Conservation (phyloP, 2,888 invertebrate genomes). For the Sericinus montela region DNA sequence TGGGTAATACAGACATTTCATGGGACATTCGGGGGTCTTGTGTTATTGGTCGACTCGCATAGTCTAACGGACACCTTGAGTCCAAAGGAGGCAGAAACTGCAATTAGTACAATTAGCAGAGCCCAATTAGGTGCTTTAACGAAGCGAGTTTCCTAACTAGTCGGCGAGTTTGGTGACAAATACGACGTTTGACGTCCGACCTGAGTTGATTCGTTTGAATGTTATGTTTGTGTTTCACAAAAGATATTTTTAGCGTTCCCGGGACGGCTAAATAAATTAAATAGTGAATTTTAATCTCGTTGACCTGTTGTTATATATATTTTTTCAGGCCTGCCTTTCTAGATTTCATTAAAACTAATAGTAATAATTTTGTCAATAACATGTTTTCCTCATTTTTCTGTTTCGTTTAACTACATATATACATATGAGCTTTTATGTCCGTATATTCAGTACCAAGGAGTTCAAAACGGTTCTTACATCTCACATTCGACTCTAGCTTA, state of each 20-base stretch:
- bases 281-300: no score
- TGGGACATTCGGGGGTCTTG: conserved; percentile 21
- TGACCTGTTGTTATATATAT: no score
- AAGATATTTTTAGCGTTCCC: conserved; percentile 8
- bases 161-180: conserved; percentile 61
- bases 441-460: no score
- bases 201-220: conserved; percentile 49
- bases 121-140: conserved; percentile 72
- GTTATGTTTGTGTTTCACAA: conserved; percentile 45
- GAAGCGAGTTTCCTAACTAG: conserved; percentile 63
- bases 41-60: conserved; percentile 22
- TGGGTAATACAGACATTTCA: conserved; percentile 19
- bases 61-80: conserved; percentile 54
- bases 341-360: no score
- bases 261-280: neutral
- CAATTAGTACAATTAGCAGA: conserved; percentile 69
- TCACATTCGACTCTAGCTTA: no score
- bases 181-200: conserved; percentile 58
- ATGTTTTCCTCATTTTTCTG: no score
- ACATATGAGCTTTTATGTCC: no score
- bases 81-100: conserved; percentile 61
- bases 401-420: no score
- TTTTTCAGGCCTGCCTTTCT: no score
- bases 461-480: no score
- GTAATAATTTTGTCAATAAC: no score